Base-by-base conservation (phyloP, 2,113 vertebrate species). In the Xerus inauris region DNA sequence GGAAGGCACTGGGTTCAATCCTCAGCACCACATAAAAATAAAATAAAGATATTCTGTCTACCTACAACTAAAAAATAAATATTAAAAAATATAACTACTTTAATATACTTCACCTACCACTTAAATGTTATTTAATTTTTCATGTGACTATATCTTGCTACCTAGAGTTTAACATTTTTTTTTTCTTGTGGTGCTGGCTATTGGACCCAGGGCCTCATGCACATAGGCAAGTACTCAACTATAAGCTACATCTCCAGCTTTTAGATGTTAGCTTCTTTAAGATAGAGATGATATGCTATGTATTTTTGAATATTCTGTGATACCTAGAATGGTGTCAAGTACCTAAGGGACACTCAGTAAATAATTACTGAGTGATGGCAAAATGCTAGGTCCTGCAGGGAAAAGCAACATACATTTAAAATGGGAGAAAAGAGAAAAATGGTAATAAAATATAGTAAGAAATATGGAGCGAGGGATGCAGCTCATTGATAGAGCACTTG, bases 41-140 rank as follows among this genome's bases (percentile, higher is more conserved):
- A n/a, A n/a, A n/a, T n/a, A n/a, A n/a, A n/a, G n/a, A n/a, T n/a
- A n/a, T n/a, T n/a, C n/a, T n/a, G n/a, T n/a, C n/a, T n/a, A n/a
- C n/a, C n/a, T n/a, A n/a, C n/a, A n/a, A n/a, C n/a, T n/a, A n/a
- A n/a, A n/a, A n/a, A n/a, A n/a, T n/a, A n/a, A n/a, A n/a, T n/a
- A n/a, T n/a, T n/a, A n/a, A n/a, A n/a, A n/a, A n/a, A n/a, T n/a
- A n/a, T n/a, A n/a, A n/a, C 38, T 73, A 12, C 73, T 75, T 92
- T 94, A 89, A 88, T 92, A 86, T 65, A 40, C 17, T 28, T 89
- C 28, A 92, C 19, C 45, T 28, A 73, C n/a, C 4, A 72, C 80
- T 87, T 87, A 89, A 93, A 82, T 72, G 69, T 64, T 71, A 90
- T 82, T 62, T 69, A 82, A 82, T 42, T 90, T 94, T 82, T 64